A percentile compares a stretch with the other conserved stretches of the same genome.
phyloP scores from a whole-genome alignment of 37 sponge, comb jelly and placozoan genomes.

The Cliona cf. orientalis region DNA sequence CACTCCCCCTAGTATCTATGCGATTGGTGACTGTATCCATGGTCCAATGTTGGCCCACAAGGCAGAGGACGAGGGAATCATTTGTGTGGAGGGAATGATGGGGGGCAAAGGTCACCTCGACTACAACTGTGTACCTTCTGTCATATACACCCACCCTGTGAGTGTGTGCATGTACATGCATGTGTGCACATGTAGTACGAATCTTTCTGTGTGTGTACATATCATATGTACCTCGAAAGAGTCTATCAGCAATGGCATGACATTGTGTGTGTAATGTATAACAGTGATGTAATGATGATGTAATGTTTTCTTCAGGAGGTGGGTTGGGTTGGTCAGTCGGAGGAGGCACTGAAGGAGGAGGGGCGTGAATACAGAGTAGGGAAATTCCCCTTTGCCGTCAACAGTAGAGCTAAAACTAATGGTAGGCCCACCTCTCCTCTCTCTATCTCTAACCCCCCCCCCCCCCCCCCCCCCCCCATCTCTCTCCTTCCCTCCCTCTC shows the following conservation, averaged over 20 bases:
- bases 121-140: conserved; percentile 98
- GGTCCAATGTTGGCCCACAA: conserved; percentile 99
- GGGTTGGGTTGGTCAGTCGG: conserved; percentile 95
- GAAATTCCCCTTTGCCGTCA: conserved; percentile 93
- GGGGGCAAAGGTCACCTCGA: conserved; percentile 87
- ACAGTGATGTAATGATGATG: too few relatives aligned
- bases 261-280: neutral
- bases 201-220: too few relatives aligned
- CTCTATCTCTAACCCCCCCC: too few relatives aligned
- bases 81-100: conserved; percentile 92
- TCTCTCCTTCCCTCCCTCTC: too few relatives aligned
- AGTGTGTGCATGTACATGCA: conserved; percentile 36
- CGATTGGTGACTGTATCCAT: conserved; percentile 98
- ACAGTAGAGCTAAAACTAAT: conserved; percentile 98
- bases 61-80: conserved; percentile 98
- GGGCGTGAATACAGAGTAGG: conserved; percentile 81
- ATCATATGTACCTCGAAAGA: too few relatives aligned
- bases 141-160: conserved; percentile 98
- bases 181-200: neutral
- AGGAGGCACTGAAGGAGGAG: conserved; percentile 90
- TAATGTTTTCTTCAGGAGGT: conserved; percentile 96
- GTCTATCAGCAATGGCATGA: neutral
- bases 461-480: too few relatives aligned
- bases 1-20: conserved; percentile 76
- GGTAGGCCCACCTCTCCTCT: too few relatives aligned